These are phyloP conservation scores for Plebejus argus DNA, from an alignment of 2,888 invertebrate species.

Conservation along the genomic window DNA sequence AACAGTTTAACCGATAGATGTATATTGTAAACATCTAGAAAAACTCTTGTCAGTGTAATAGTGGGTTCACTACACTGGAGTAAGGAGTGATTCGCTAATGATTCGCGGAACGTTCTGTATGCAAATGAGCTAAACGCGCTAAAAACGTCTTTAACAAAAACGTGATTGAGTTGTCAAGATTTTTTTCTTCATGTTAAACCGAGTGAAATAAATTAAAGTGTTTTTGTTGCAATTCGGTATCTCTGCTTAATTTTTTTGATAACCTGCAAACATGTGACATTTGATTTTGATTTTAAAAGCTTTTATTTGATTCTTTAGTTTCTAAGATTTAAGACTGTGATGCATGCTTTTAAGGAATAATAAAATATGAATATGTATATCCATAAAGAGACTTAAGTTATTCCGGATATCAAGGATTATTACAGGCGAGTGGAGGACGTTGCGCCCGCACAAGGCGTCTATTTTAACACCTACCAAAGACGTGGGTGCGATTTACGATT, in stretches of 20 bases:
- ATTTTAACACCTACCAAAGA: constrained; percentile 75
- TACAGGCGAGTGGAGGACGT: constrained; percentile 74
- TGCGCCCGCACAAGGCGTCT: constrained; percentile 73
- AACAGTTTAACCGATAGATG: background rate
- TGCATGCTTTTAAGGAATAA: constrained; percentile 19
- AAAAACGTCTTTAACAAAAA: constrained; percentile 50
- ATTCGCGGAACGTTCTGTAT: constrained; percentile 71
- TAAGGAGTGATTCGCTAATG: constrained; percentile 42
- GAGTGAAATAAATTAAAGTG: constrained; percentile 36
- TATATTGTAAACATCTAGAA: background rate
- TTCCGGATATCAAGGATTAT: constrained; percentile 79
- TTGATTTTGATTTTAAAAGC: background rate
- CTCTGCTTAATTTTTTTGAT: background rate
- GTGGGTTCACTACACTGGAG: background rate
- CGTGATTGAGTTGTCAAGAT: constrained; percentile 52
- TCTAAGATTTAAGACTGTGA: background rate
- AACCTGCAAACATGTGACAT: background rate
- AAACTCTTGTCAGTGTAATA: background rate
- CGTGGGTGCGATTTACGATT: constrained; percentile 76
- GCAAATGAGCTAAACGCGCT: constrained; percentile 62
- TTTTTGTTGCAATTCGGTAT: constrained; percentile 27
- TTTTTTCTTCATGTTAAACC: constrained; percentile 45
- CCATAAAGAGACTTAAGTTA: constrained; percentile 46
- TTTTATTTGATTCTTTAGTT: background rate
- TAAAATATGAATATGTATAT: constrained; percentile 5